Percentiles rank a stretch among this genome's conserved stretches.
Conservation (phyloP, 1,140 invertebrate genomes). For the Brachionus plicatilis region DNA sequence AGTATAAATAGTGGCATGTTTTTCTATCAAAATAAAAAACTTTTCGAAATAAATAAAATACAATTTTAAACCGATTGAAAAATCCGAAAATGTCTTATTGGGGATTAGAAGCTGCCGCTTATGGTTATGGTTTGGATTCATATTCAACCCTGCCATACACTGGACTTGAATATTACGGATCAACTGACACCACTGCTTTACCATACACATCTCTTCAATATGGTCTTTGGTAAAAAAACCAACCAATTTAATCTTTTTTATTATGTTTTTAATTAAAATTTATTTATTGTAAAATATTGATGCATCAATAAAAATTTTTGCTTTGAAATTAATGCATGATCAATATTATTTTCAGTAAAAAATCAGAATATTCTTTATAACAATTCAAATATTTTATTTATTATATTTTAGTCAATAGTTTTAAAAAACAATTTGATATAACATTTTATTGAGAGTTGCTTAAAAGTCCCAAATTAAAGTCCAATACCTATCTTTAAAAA, state of each 20-base stretch:
- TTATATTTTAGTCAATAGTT: too few species aligned
- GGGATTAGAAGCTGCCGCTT: neutral
- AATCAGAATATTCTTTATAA: too few species aligned
- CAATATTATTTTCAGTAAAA: too few species aligned
- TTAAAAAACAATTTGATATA: too few species aligned
- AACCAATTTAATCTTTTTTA: neutral
- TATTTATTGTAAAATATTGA: neutral
- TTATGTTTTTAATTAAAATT: neutral
- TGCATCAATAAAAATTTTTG: neutral
- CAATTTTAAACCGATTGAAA: neutral
- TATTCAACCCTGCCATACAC: neutral
- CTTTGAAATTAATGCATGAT: too few species aligned
- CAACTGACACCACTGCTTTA: neutral
- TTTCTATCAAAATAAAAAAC: neutral
- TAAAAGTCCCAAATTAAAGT: too few species aligned
- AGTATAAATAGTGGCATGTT: neutral
- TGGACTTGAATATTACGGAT: neutral
- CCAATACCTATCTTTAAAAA: too few species aligned
- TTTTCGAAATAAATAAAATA: neutral
- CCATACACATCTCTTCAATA: neutral
- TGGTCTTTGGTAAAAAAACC: neutral
- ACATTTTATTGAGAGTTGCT: too few species aligned
- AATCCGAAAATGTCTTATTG: neutral
- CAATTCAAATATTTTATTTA: too few species aligned
- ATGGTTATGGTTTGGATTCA: neutral